A percentile compares a stretch with the other conserved stretches of the same genome.
phyloP scores from a whole-genome alignment of 2,888 invertebrate genomes.

The Drosophila formosana region DNA sequence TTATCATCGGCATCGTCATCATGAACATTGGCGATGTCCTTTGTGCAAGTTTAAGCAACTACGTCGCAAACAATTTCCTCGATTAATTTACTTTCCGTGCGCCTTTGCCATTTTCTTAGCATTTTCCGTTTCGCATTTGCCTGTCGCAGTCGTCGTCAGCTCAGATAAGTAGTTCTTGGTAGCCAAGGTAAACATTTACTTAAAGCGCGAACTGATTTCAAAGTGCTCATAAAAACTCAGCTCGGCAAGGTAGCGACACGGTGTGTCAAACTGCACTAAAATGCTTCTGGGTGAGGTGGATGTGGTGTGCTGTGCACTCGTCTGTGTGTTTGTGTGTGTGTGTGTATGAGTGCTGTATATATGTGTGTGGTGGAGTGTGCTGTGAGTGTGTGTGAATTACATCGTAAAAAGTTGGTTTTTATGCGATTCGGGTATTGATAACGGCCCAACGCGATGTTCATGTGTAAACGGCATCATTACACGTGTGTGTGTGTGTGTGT shows the following conservation, averaged over 20 bases:
- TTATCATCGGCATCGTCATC: conserved; percentile 31
- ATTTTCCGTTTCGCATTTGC: conserved; percentile 68
- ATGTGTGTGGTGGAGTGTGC: conserved; percentile 39
- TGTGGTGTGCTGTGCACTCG: conserved; percentile 6
- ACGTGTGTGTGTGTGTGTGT: conserved; percentile 30
- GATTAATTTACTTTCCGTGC: conserved; percentile 79
- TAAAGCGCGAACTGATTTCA: conserved; percentile 76
- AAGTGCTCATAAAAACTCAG: conserved; percentile 72
- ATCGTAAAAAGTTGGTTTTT: conserved; percentile 75
- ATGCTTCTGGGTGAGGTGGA: conserved; percentile 30
- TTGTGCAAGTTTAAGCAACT: conserved; percentile 80
- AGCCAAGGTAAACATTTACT: conserved; percentile 76
- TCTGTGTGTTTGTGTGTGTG: conserved; percentile 20
- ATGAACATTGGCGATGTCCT: conserved; percentile 51
- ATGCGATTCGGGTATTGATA: conserved; percentile 76
- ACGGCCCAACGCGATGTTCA: conserved; percentile 72
- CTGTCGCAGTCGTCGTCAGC: conserved; percentile 29
- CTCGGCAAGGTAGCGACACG: conserved; percentile 53
- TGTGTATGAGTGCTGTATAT: conserved; percentile 14
- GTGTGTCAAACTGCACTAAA: conserved; percentile 54
- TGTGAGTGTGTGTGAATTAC: conserved; percentile 69
- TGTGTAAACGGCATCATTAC: conserved; percentile 74
- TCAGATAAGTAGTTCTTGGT: conserved; percentile 53
- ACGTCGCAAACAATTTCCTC: conserved; percentile 78
- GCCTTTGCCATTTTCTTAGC: conserved; percentile 74